Percentiles rank a stretch among this genome's conserved stretches.
phyloP scores from a whole-genome alignment of 1,140 invertebrate genomes.

The Papilio glaucus region DNA sequence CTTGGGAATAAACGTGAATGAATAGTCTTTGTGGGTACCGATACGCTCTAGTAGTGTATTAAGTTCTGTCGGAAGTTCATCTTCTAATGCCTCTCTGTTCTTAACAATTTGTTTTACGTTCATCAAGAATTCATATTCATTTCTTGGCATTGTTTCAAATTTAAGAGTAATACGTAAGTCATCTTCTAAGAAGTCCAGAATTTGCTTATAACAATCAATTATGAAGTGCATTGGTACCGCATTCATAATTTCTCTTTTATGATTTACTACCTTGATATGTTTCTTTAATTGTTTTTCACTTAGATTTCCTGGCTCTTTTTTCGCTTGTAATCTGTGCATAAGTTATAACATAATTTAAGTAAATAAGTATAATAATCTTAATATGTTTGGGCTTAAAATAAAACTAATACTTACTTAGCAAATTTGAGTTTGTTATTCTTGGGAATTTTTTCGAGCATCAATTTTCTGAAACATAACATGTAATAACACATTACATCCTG shows the following conservation, averaged over 20 bases:
- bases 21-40: not conserved
- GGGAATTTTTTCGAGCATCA: slow-evolving; percentile 42
- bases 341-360: no score
- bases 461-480: slow-evolving; percentile 34
- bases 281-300: slow-evolving; percentile 22
- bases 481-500: no score
- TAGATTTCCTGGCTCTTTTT: no score
- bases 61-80: not conserved
- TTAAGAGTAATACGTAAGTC: slow-evolving; percentile 27
- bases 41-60: slow-evolving; percentile 4
- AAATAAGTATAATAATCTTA: no score
- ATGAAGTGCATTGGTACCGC: slow-evolving; percentile 37
- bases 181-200: slow-evolving; percentile 46
- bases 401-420: slow-evolving; percentile 26
- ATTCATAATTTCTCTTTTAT: slow-evolving; percentile 38
- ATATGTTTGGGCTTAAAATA: no score
- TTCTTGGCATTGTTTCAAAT: slow-evolving; percentile 38
- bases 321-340: no score
- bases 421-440: slow-evolving; percentile 19
- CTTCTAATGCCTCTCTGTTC: slow-evolving; percentile 25
- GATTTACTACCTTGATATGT: not conserved
- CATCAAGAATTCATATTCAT: slow-evolving; percentile 22
- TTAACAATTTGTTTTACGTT: slow-evolving; percentile 35
- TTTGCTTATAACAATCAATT: slow-evolving; percentile 36
- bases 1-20: not conserved